Evolutionary conservation across 2,113 vertebrate genomes (phyloP).

Genomic region (Chaetorhynchus papuensis): DNA sequence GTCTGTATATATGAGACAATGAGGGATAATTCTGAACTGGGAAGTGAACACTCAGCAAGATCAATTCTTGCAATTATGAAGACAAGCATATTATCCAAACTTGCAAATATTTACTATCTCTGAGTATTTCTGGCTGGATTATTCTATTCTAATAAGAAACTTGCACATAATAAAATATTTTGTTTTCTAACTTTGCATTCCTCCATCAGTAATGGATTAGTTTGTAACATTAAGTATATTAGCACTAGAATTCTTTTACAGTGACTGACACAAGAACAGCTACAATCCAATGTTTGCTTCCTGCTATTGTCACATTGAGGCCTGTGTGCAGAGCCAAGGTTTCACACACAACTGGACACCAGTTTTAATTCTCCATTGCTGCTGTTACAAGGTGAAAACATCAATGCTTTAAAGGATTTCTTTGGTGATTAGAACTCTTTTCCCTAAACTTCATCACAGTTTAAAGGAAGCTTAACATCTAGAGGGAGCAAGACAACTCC

Average conservation of each 20-base stretch:
- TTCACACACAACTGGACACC: neutral
- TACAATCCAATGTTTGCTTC: neutral
- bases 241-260: neutral
- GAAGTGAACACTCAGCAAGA: slow-evolving; percentile 22
- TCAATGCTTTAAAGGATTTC: slow-evolving; percentile 10
- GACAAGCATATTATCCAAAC: neutral
- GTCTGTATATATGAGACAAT: neutral
- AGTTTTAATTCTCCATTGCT: neutral
- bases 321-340: neutral
- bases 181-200: neutral
- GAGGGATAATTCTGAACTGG: neutral
- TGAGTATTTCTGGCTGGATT: neutral
- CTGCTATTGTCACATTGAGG: neutral
- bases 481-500: neutral
- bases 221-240: neutral
- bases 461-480: slow-evolving; percentile 65
- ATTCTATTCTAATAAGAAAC: neutral
- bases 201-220: neutral
- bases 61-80: slow-evolving; percentile 6
- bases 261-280: neutral
- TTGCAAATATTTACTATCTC: slow-evolving; percentile 18
- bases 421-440: slow-evolving; percentile 62
- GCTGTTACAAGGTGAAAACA: slow-evolving; percentile 1
- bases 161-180: neutral
- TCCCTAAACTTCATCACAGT: slow-evolving; percentile 31